phyloP scores from a whole-genome alignment of 1,140 invertebrate species.

The Papilio glaucus region DNA sequence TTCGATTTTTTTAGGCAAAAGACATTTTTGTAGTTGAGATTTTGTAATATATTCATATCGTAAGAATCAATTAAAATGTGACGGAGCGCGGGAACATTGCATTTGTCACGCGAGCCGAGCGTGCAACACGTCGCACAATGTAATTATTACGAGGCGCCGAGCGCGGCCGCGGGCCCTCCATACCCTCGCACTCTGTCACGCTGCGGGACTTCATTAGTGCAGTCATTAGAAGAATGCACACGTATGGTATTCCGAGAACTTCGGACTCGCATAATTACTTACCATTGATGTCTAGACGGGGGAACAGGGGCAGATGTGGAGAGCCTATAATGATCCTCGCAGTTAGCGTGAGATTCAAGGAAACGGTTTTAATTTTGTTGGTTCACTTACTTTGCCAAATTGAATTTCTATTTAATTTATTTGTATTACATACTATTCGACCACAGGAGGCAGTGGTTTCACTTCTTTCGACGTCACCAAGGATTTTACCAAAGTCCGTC shows the following conservation, averaged over 20 bases:
- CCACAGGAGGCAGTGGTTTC: too few relatives aligned
- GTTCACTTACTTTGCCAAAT: not conserved
- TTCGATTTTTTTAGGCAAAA: too few relatives aligned
- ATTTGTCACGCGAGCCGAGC: too few relatives aligned
- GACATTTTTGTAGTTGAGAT: too few relatives aligned
- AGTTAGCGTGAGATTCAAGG: not conserved
- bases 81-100: too few relatives aligned
- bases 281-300: not conserved
- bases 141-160: too few relatives aligned
- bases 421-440: not conserved
- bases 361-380: not conserved
- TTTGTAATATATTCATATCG: too few relatives aligned
- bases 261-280: constrained; percentile 1
- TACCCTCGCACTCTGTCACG: not conserved
- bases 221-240: constrained; percentile 1
- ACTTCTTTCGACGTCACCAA: too few relatives aligned
- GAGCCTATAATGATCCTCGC: not conserved
- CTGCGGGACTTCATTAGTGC: not conserved
- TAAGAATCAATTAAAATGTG: too few relatives aligned
- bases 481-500: too few relatives aligned
- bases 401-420: not conserved
- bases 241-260: not conserved
- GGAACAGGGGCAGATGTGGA: not conserved
- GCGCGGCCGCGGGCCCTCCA: not conserved
- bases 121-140: too few relatives aligned